These are phyloP conservation scores for Poeciliopsis prolifica DNA, from an alignment of 2,113 vertebrate genomes.

Conservation along the genomic window DNA sequence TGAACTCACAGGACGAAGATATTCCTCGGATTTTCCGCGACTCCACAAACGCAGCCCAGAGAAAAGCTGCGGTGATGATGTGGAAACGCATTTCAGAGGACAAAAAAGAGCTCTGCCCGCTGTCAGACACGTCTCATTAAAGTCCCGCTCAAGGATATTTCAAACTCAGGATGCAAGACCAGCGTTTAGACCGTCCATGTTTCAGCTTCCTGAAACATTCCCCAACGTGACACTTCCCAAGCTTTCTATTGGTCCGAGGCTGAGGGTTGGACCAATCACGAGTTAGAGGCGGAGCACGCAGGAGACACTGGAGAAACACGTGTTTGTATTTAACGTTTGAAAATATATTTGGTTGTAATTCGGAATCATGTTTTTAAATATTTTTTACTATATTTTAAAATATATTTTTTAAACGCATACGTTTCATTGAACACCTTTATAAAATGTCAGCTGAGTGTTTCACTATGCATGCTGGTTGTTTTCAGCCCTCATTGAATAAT, in stretches of 20 bases:
- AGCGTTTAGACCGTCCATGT: slow-evolving; percentile 5
- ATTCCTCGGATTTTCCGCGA: slow-evolving; percentile 76
- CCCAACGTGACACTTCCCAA: slow-evolving; percentile 20
- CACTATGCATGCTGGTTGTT: background rate
- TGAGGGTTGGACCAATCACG: slow-evolving; percentile 32
- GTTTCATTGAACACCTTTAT: background rate
- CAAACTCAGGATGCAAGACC: slow-evolving; percentile 12
- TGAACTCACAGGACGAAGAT: slow-evolving; percentile 76
- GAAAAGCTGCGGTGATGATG: slow-evolving; percentile 41
- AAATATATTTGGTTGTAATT: too few species aligned
- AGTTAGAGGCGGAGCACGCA: background rate
- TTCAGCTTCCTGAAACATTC: slow-evolving; percentile 63
- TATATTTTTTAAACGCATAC: background rate
- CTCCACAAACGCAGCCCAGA: slow-evolving; percentile 56
- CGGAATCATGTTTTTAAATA: background rate
- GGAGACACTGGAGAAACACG: slow-evolving; percentile 8
- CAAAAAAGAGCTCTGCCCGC: background rate
- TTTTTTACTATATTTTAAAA: too few species aligned
- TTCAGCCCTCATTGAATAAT: background rate
- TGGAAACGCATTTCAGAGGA: slow-evolving; percentile 55
- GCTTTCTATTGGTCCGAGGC: slow-evolving; percentile 23
- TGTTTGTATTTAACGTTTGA: too few species aligned
- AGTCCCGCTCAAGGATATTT: slow-evolving; percentile 42
- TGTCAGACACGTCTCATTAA: background rate
- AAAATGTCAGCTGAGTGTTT: background rate